Conservation (phyloP, 2,113 vertebrate genomes). For the Cacatua alba region DNA sequence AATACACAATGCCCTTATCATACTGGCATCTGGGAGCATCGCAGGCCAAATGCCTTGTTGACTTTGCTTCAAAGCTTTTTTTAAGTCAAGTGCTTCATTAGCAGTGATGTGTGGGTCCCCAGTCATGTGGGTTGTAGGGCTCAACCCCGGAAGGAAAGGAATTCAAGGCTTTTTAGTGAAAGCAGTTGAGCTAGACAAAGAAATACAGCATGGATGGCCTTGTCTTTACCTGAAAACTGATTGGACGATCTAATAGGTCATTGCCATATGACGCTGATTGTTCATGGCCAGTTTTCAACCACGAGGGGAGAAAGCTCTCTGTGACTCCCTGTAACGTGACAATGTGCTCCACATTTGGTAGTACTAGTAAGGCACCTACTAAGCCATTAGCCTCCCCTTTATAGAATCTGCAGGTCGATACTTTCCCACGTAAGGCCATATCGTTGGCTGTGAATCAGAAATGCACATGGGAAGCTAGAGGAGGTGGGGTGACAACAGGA, state of each 20-base stretch:
- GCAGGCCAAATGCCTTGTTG: constrained; percentile 27
- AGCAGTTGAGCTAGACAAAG: background rate
- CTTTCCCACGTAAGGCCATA: background rate
- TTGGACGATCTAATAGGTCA: constrained; percentile 43
- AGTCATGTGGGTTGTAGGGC: background rate
- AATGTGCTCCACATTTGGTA: background rate
- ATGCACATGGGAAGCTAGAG: background rate
- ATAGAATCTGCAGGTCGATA: background rate
- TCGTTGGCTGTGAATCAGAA: background rate
- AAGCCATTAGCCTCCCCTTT: background rate
- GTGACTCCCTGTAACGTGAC: background rate
- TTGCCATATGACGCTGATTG: background rate
- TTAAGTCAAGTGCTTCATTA: background rate
- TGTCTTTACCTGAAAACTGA: background rate
- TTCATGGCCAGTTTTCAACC: background rate
- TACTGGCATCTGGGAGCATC: constrained; percentile 17
- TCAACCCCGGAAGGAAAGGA: background rate
- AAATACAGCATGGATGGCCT: background rate
- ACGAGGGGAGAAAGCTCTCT: background rate
- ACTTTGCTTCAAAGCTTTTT: constrained; percentile 35
- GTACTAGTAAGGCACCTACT: background rate
- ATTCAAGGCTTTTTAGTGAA: background rate
- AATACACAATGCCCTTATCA: constrained; percentile 56
- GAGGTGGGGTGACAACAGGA: background rate
- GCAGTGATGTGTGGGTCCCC: background rate